These are phyloP conservation scores for Thymallus thymallus DNA, from an alignment of 2,113 vertebrate genomes.

Conservation along the genomic window DNA sequence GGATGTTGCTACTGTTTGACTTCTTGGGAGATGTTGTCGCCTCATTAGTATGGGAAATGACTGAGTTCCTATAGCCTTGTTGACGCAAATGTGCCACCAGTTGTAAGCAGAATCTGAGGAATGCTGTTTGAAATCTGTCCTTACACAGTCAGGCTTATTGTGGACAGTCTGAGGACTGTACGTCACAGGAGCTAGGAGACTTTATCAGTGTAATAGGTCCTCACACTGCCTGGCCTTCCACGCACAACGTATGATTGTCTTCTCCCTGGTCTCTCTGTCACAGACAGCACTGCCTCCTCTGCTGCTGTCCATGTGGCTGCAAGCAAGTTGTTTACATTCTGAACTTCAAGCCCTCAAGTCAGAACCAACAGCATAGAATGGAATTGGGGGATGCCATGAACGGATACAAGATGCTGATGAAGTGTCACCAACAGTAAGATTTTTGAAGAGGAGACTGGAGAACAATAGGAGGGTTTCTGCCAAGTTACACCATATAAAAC, in stretches of 20 bases:
- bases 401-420: neutral
- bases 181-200: constrained; percentile 17
- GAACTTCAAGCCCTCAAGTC: neutral
- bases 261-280: neutral
- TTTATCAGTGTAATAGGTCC: constrained; percentile 31
- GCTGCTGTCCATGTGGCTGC: neutral
- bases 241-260: constrained; percentile 34
- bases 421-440: neutral
- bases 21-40: constrained; percentile 32
- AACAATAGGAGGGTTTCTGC: neutral
- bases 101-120: constrained; percentile 71
- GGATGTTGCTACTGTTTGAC: constrained; percentile 58
- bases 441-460: neutral
- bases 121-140: constrained; percentile 64
- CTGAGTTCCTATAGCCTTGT: constrained; percentile 48
- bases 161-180: constrained; percentile 12
- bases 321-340: neutral
- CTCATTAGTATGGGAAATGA: constrained; percentile 42
- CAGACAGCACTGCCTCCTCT: neutral
- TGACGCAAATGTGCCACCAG: constrained; percentile 70
- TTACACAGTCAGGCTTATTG: constrained; percentile 49
- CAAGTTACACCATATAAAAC: neutral
- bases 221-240: constrained; percentile 6
- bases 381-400: neutral
- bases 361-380: neutral